phyloP scores from a whole-genome alignment of 2,888 invertebrate genomes.

The Cremastinae sp. region DNA sequence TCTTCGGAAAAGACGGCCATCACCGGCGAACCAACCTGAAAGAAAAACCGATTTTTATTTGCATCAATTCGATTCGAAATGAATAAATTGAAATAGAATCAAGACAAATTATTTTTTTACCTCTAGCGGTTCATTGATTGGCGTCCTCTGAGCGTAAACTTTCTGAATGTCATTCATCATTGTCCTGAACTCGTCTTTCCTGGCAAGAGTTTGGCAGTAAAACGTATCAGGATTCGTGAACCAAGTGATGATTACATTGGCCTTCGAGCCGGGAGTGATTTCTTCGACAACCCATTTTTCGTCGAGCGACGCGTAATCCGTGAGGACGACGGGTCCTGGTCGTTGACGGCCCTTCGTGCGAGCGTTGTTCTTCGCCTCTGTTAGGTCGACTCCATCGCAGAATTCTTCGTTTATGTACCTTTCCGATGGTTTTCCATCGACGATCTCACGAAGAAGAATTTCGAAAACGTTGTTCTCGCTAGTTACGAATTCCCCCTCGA shows the following conservation, averaged over 20 bases:
- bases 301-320: constrained; percentile 81
- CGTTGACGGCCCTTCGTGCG: constrained; percentile 50
- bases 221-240: constrained; percentile 88
- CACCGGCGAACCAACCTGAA: constrained; percentile 84
- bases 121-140: constrained; percentile 67
- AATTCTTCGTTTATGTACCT: constrained; percentile 72
- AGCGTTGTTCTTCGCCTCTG: constrained; percentile 65
- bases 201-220: constrained; percentile 83
- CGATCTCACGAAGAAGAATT: constrained; percentile 69
- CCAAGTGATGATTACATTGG: constrained; percentile 87
- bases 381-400: constrained; percentile 65
- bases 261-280: constrained; percentile 82
- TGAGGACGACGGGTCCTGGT: constrained; percentile 18
- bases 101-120: too few relatives aligned
- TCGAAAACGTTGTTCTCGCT: constrained; percentile 69
- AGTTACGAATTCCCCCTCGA: constrained; percentile 74
- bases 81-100: too few relatives aligned
- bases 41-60: not conserved
- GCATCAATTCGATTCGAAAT: too few relatives aligned
- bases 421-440: constrained; percentile 48
- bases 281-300: constrained; percentile 81
- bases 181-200: constrained; percentile 82
- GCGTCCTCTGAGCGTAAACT: constrained; percentile 83
- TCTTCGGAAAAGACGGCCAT: constrained; percentile 88
- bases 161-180: constrained; percentile 88